Evolutionary conservation across 2,888 invertebrate species (phyloP), one percentile per base, ranked within the genome.

Genomic region (Dicroscelio sp.): DNA sequence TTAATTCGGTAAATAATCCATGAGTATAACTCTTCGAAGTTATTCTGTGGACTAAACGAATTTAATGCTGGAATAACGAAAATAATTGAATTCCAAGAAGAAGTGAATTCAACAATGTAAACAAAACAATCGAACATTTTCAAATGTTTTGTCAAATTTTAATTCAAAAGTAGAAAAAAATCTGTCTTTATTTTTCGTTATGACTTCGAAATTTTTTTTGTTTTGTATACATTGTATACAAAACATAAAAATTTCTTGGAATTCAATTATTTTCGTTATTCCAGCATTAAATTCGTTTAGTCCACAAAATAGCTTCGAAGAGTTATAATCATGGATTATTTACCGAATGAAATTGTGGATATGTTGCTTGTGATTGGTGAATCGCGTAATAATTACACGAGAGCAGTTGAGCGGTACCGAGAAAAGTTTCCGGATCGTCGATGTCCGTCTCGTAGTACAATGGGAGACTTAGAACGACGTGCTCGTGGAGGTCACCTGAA

Each of bases 351-450:
- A 48, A 76, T 58, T 58, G 76, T 76, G 0, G 58, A 76, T 20
- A 76, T 76, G 35, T 20, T 35, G 27, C 27, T 35, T 6, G 76
- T 76, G 35, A 1, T 76, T 76, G 58, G 58, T 35, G 58, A 76
- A 38, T 25, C 58, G 76, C 58, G 27, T 14, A 25, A 5, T 2
- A 76, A 76, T 25, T 76, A 76, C 58, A 76, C 33, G n/a, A 76
- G 58, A 76, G 76, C 76, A 58, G 76, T 76, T 25, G 58, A 58
- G 60, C 35, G 58, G 35, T 76, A 76, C 38, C 12, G 60, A 33
- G 58, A 76, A 76, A 58, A 58, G 38, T 76, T 58, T 58, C 76
- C 58, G 27, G 17, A 76, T 76, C 76, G 76, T 76, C 25, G 76
- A 38, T 58, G 71, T 30, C 48, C 71, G 30, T 48, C 30, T n/a